phyloP scores from a whole-genome alignment of 2,113 vertebrate genomes.

The Brachyhypopomus gauderio region DNA sequence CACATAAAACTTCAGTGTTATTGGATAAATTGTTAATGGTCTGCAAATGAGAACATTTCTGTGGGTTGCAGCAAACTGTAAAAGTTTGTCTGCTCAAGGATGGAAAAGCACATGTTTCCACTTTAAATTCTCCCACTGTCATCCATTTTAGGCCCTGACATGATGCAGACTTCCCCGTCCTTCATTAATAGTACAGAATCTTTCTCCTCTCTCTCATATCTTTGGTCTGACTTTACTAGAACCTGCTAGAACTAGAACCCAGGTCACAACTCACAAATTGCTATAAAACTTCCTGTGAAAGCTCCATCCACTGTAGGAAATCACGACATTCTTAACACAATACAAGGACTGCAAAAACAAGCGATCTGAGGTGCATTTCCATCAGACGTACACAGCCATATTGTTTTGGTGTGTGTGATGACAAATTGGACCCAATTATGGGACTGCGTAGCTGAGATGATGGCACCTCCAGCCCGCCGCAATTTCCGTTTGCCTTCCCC shows the following conservation, averaged over 20 bases:
- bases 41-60: constrained; percentile 38
- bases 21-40: constrained; percentile 45
- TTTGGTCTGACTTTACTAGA: constrained; percentile 6
- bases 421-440: constrained; percentile 55
- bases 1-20: constrained; percentile 8
- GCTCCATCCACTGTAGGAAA: neutral
- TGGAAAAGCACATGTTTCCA: constrained; percentile 38
- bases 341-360: neutral
- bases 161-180: constrained; percentile 28
- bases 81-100: neutral
- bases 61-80: constrained; percentile 31
- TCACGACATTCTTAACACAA: constrained; percentile 15
- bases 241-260: neutral
- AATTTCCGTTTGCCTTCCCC: constrained; percentile 27
- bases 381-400: neutral
- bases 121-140: constrained; percentile 37
- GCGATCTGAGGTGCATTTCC: neutral
- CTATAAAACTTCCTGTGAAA: constrained; percentile 9
- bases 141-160: constrained; percentile 35
- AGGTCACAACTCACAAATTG: neutral
- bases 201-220: neutral
- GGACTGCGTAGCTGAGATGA: constrained; percentile 37
- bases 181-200: constrained; percentile 42
- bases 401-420: constrained; percentile 26
- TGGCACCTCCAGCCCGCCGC: constrained; percentile 39